Evolutionary conservation across 2,888 invertebrate species (phyloP), one percentile per base, ranked within the genome.

Genomic region (Hyposoter dolosus): DNA sequence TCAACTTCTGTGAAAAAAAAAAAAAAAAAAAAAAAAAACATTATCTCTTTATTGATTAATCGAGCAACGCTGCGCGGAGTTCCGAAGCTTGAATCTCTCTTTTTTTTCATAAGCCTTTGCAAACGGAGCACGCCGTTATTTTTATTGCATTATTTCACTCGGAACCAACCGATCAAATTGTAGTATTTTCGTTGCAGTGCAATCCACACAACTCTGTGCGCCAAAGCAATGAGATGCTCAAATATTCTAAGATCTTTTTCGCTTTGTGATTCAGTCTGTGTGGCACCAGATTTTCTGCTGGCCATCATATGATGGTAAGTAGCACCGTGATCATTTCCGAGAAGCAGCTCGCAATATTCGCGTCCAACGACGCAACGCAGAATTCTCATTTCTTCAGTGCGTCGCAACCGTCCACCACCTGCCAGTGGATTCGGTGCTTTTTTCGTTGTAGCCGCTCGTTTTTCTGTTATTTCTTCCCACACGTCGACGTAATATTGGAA

Each of bases 401-500:
- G 90, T 75, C 88, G 88, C 6, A 89, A 87, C 76, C 92, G 87
- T 5, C 89, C 89, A 15, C 92, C 93, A 19, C 89, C 89, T 0
- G 92, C 91, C 40, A 93, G 82, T 23, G 93, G 93, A 89, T 93
- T 93, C 1, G 91, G 85, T 3, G 90, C 90, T 79, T 92, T 92
- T 71, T 88, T 92, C 78, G 88, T 84, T 6, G 90, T 91, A 23
- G 95, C 93, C 86, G 95, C 95, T 88, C 95, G 95, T 86, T 95
- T 95, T 78, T 96, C 95, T 53, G 90, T 88, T 60, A 95, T 92
- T 94, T 96, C 94, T 66, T 96, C 95, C 94, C 96, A 95, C 87
- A 96, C 96, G 94, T 96, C 95, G 88, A 96, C 94, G 92, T 95
- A 96, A 92, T 95, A 96, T 91, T 96, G 96, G 89, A 96, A 95